These are phyloP conservation scores for Lophotis ruficrista DNA, from an alignment of 2,113 vertebrate species.

Conservation along the genomic window DNA sequence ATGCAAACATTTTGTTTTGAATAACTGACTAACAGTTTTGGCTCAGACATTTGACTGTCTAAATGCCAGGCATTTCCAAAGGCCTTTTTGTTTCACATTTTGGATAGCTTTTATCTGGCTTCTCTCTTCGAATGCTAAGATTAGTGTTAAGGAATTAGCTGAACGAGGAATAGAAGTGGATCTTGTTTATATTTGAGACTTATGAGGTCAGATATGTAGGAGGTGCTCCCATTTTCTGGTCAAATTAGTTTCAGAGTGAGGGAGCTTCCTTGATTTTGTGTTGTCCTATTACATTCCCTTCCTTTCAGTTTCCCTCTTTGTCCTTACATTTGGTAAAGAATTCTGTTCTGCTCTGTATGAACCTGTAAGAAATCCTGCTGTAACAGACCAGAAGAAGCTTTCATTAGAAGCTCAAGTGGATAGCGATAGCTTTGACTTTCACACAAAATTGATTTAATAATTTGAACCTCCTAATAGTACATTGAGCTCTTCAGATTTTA, in stretches of 20 bases:
- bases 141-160: conserved; percentile 3
- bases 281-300: neutral
- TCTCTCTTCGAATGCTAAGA: neutral
- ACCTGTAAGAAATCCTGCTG: neutral
- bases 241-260: neutral
- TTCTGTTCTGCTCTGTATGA: neutral
- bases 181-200: neutral
- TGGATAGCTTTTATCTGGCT: conserved; percentile 32
- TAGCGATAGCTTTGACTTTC: neutral
- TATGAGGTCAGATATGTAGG: neutral
- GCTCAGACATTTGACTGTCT: conserved; percentile 9
- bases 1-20: conserved; percentile 44
- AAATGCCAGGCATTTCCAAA: conserved; percentile 31
- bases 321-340: neutral
- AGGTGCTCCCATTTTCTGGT: neutral
- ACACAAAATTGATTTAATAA: neutral
- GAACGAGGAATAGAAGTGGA: neutral
- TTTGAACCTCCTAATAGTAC: neutral
- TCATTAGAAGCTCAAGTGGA: neutral
- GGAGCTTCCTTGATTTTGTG: neutral
- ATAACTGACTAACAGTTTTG: conserved; percentile 37
- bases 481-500: neutral
- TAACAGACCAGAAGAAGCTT: neutral
- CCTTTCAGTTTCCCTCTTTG: neutral
- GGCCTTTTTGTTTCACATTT: conserved; percentile 37